These are phyloP conservation scores for Madoqua kirkii DNA, from an alignment of 2,113 vertebrate species.

Conservation along the genomic window DNA sequence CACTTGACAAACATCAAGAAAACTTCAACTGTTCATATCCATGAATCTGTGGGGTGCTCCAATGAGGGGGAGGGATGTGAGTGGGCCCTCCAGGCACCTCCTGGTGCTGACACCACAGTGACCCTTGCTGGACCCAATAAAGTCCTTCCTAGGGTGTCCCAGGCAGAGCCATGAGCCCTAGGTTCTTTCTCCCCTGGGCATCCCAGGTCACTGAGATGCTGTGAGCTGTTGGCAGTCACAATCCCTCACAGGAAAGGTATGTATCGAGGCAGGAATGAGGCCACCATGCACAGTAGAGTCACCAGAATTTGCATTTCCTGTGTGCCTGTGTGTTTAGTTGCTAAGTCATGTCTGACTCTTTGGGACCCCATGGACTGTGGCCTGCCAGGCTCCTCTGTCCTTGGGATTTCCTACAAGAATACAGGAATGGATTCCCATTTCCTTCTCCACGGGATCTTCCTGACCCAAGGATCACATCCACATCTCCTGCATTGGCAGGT, in stretches of 20 bases:
- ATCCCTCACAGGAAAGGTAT: not conserved
- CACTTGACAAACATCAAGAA: not conserved
- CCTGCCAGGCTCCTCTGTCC: not conserved
- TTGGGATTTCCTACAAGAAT: not conserved
- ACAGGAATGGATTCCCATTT: not conserved
- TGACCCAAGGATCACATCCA: not conserved
- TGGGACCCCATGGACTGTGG: too few relatives aligned
- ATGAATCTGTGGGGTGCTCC: not conserved
- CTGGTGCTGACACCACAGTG: too few relatives aligned
- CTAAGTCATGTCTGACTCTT: too few relatives aligned
- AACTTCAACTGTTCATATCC: not conserved
- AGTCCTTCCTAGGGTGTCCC: not conserved
- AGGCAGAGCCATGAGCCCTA: not conserved
- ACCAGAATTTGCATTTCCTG: not conserved
- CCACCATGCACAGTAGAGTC: not conserved
- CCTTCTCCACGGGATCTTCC: not conserved
- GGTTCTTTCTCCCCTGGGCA: not conserved
- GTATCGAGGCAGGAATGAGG: not conserved
- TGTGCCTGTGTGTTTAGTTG: too few relatives aligned
- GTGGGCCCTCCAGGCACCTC: not conserved
- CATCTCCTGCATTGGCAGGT: not conserved
- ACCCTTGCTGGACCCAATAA: not conserved
- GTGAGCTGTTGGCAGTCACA: not conserved
- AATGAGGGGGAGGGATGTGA: rapidly evolving
- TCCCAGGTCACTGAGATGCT: not conserved